phyloP scores from a whole-genome alignment of 2,113 vertebrate genomes.

The Ramphastos sulfuratus region DNA sequence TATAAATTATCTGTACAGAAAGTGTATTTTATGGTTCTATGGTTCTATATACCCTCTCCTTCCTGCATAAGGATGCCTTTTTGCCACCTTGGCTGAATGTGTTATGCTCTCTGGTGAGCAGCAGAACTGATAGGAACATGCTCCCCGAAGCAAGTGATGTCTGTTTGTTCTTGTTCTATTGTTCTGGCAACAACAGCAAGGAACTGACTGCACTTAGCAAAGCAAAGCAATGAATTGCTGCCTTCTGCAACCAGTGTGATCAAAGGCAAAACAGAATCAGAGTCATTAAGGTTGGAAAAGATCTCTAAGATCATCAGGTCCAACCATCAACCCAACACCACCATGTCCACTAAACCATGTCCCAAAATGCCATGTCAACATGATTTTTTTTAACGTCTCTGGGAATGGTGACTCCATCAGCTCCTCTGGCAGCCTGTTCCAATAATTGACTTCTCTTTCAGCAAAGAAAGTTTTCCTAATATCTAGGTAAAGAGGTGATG shows the following conservation, averaged over 20 bases:
- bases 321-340: too few relatives aligned
- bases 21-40: too few relatives aligned
- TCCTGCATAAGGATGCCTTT: neutral
- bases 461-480: too few relatives aligned
- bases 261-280: neutral
- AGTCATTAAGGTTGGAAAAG: too few relatives aligned
- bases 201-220: neutral
- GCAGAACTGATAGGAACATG: neutral
- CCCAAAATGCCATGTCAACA: too few relatives aligned
- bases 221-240: neutral
- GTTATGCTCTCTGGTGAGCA: neutral
- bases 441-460: too few relatives aligned
- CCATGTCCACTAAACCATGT: too few relatives aligned
- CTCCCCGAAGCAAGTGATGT: neutral
- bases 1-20: neutral
- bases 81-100: neutral
- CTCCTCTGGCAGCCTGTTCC: too few relatives aligned
- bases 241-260: neutral
- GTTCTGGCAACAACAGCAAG: neutral
- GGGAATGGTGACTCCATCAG: too few relatives aligned
- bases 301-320: too few relatives aligned
- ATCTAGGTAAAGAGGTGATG: too few relatives aligned
- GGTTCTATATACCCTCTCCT: neutral
- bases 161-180: neutral
- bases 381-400: too few relatives aligned